These are phyloP conservation scores for Stenoptilia bipunctidactyla DNA, from an alignment of 2,888 invertebrate species.

Conservation along the genomic window DNA sequence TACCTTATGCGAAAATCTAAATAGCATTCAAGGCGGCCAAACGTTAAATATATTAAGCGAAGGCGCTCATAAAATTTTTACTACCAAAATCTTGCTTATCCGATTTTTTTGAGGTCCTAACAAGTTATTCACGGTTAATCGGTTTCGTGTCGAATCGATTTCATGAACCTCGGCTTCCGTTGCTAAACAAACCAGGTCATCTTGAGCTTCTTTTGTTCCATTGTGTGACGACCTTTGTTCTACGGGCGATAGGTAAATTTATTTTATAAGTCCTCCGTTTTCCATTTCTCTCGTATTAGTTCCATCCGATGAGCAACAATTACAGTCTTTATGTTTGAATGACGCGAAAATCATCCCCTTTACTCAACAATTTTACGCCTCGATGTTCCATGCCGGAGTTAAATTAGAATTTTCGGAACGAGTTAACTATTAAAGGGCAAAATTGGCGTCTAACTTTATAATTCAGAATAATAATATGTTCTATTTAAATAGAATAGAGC, in stretches of 20 bases:
- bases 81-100: constrained; percentile 16
- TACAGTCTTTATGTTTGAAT: constrained; percentile 64
- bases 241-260: constrained; percentile 61
- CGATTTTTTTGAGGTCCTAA: constrained; percentile 1
- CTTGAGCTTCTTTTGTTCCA: constrained; percentile 59
- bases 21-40: too few relatives aligned
- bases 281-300: constrained; percentile 69
- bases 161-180: constrained; percentile 49
- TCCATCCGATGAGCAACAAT: constrained; percentile 68
- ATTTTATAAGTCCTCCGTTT: constrained; percentile 65
- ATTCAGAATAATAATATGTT: not conserved
- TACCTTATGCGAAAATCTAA: too few relatives aligned
- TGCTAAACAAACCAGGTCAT: constrained; percentile 13
- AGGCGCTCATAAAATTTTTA: constrained; percentile 14
- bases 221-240: constrained; percentile 61
- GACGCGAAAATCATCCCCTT: constrained; percentile 65
- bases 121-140: constrained; percentile 17
- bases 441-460: constrained; percentile 16
- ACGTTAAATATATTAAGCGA: too few relatives aligned
- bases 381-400: constrained; percentile 47
- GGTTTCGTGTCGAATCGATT: constrained; percentile 57
- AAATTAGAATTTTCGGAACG: constrained; percentile 38
- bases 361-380: constrained; percentile 61
- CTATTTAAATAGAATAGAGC: not conserved
- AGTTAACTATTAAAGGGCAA: constrained; percentile 22